These are phyloP conservation scores for Coreius guichenoti DNA, from an alignment of 2,797 vertebrate species.

Conservation along the genomic window DNA sequence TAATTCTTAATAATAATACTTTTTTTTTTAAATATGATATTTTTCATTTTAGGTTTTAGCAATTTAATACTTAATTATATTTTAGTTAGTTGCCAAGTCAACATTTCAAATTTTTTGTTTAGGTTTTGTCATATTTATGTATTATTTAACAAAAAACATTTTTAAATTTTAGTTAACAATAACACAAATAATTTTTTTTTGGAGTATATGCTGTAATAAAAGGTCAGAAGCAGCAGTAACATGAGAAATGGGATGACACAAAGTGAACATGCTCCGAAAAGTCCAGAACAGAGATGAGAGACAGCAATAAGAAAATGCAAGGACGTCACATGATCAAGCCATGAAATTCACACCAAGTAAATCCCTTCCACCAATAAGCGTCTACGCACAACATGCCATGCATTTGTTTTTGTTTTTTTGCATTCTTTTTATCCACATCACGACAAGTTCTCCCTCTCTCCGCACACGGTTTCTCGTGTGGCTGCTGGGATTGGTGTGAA, in stretches of 20 bases:
- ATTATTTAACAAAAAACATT: neutral
- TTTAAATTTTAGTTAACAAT: neutral
- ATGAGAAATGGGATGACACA: neutral
- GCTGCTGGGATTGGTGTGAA: slow-evolving; percentile 35
- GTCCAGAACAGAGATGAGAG: neutral
- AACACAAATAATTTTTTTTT: neutral
- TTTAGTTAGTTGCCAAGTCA: neutral
- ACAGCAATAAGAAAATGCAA: neutral
- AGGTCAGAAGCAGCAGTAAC: neutral
- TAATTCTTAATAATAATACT: neutral
- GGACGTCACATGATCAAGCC: neutral
- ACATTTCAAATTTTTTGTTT: neutral
- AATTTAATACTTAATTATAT: neutral
- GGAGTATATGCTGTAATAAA: neutral
- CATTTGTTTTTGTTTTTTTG: neutral
- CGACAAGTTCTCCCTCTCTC: slow-evolving; percentile 6
- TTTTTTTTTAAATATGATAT: neutral
- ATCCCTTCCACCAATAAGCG: neutral
- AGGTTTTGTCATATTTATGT: neutral
- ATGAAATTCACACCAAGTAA: slow-evolving; percentile 22
- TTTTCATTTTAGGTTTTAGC: neutral
- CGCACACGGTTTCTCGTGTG: neutral
- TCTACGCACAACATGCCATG: neutral
- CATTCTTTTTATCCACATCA: slow-evolving; percentile 24
- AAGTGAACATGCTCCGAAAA: neutral